phyloP scores from a whole-genome alignment of 1,140 invertebrate genomes.

The Trypoxylus dichotomus region DNA sequence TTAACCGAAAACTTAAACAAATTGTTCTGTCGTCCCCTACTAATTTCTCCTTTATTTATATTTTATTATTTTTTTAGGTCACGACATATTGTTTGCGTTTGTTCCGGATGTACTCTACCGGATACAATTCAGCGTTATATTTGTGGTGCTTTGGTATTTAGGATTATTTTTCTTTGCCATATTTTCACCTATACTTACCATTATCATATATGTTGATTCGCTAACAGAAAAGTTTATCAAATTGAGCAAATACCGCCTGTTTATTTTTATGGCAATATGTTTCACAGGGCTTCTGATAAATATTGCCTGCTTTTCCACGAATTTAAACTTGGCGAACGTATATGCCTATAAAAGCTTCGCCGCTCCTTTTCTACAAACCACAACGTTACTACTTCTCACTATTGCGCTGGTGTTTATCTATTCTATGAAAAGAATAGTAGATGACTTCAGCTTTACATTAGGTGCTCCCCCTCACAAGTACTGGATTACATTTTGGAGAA shows the following conservation, averaged over 20 bases:
- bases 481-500: conserved; percentile 11
- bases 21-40: no score
- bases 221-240: neutral
- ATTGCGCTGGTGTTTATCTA: conserved; percentile 12
- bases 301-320: neutral
- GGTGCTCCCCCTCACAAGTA: neutral
- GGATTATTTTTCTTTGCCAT: neutral
- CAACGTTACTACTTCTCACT: neutral
- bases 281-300: neutral
- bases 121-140: neutral
- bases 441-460: neutral
- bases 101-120: neutral
- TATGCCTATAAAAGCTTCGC: neutral
- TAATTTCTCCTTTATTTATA: no score
- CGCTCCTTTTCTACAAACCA: neutral
- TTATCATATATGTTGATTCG: neutral
- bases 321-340: neutral
- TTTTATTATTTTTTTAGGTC: conserved; percentile 30
- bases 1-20: no score
- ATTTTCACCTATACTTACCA: neutral
- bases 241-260: neutral
- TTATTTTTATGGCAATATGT: neutral
- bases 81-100: conserved; percentile 37
- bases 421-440: neutral
- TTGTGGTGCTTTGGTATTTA: neutral